Evolutionary conservation across 1,140 invertebrate genomes (phyloP).

Genomic region (Temnothorax nylanderi): DNA sequence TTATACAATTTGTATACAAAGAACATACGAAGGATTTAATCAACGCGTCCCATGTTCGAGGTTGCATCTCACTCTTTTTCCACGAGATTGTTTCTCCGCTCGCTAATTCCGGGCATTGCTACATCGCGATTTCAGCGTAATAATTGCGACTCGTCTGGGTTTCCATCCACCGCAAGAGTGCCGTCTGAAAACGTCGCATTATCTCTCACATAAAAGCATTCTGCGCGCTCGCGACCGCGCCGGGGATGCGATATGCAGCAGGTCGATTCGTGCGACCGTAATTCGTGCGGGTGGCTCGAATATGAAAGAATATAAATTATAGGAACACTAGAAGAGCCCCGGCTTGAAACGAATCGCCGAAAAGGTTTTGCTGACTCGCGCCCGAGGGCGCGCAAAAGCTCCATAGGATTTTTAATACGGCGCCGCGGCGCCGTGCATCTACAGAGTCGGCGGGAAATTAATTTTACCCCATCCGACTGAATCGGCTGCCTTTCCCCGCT

Average conservation of each 20-base stretch:
- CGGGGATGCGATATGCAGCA: slow-evolving; percentile 49
- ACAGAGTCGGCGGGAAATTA: slow-evolving; percentile 75
- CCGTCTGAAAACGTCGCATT: slow-evolving; percentile 14
- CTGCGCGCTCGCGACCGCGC: neutral
- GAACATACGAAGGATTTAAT: slow-evolving; percentile 15
- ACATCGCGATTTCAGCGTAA: slow-evolving; percentile 27
- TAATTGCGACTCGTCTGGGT: slow-evolving; percentile 33
- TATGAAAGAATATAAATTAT: slow-evolving; percentile 84
- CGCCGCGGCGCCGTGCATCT: slow-evolving; percentile 47
- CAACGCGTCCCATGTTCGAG: neutral
- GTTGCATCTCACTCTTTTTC: neutral
- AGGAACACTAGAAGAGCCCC: slow-evolving; percentile 46
- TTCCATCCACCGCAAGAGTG: neutral
- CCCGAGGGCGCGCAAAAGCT: slow-evolving; percentile 13
- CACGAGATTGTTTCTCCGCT: slow-evolving; percentile 3
- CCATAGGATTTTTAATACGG: slow-evolving; percentile 76
- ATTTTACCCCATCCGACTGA: slow-evolving; percentile 71
- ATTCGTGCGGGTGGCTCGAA: slow-evolving; percentile 71
- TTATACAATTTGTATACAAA: slow-evolving; percentile 2
- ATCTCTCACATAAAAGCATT: slow-evolving; percentile 48
- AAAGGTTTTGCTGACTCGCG: slow-evolving; percentile 81
- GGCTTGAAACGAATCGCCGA: slow-evolving; percentile 75
- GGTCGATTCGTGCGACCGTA: slow-evolving; percentile 56
- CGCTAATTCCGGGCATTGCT: neutral
- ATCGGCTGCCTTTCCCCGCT: neutral